Evolutionary conservation across 2,888 invertebrate species (phyloP).

Genomic region (Hololepta plana): DNA sequence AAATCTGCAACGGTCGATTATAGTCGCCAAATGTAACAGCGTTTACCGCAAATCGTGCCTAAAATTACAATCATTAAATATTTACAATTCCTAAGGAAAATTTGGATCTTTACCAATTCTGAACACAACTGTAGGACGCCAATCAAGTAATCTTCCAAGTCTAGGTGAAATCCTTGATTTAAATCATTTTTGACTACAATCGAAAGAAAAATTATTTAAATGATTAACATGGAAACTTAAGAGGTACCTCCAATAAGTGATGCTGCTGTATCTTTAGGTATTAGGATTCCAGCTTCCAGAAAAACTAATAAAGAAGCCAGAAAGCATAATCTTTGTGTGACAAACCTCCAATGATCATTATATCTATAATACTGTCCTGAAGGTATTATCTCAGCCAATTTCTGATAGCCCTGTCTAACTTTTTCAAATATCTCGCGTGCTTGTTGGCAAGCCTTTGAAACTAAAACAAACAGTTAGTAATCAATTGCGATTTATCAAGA

Average conservation of each 20-base stretch:
- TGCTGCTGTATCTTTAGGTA: conserved; percentile 56
- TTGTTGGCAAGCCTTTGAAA: conserved; percentile 40
- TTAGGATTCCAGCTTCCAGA: conserved; percentile 59
- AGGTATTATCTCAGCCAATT: conserved; percentile 49
- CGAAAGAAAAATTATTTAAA: conserved; percentile 6
- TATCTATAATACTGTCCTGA: conserved; percentile 68
- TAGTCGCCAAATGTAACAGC: conserved; percentile 74
- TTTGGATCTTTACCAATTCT: conserved; percentile 50
- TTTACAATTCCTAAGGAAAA: conserved; percentile 6
- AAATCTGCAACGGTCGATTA: conserved; percentile 60
- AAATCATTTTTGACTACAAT: conserved; percentile 48
- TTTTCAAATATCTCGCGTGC: conserved; percentile 47
- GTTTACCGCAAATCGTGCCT: conserved; percentile 68
- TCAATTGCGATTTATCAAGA: conserved; percentile 5
- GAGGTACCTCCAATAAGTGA: conserved; percentile 57
- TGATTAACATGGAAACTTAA: conserved; percentile 1
- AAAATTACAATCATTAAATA: conserved; percentile 10
- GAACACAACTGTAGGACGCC: conserved; percentile 68
- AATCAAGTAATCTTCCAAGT: conserved; percentile 78
- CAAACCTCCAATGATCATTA: conserved; percentile 74
- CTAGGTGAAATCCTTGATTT: conserved; percentile 69
- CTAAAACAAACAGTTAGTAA: conserved; percentile 23
- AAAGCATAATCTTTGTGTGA: conserved; percentile 65
- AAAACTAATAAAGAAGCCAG: conserved; percentile 61
- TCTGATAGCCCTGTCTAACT: conserved; percentile 43